Conservation (phyloP, 2,113 vertebrate species). For the Charadrius vociferus region DNA sequence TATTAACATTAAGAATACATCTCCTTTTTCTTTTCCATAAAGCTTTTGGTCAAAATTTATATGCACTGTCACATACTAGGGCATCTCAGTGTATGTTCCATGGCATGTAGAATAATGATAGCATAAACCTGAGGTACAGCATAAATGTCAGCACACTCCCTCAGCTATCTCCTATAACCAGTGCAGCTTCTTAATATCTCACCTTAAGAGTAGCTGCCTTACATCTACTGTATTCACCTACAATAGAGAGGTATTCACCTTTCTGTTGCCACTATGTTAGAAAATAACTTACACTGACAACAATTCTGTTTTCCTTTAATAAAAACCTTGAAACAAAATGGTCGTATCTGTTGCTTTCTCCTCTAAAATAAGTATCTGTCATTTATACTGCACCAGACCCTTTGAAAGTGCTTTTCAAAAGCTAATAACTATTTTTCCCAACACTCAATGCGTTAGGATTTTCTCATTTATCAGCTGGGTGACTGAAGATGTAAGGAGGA, state of each 20-base stretch:
- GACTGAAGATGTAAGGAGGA: background rate
- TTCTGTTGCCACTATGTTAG: background rate
- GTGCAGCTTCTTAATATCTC: constrained; percentile 35
- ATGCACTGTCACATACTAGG: background rate
- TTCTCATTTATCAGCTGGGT: constrained; percentile 16
- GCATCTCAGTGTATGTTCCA: background rate
- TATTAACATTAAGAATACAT: background rate
- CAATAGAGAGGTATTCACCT: background rate
- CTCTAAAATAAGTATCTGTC: constrained; percentile 9
- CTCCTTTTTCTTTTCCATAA: background rate
- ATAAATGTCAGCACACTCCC: constrained; percentile 2
- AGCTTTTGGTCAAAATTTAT: constrained; percentile 1
- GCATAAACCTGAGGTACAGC: background rate
- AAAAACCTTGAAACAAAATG: constrained; percentile 46
- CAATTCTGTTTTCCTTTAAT: constrained; percentile 17
- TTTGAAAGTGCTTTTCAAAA: constrained; percentile 38
- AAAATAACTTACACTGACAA: constrained; percentile 47
- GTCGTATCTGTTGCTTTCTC: background rate
- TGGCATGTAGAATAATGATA: background rate
- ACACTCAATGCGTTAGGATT: constrained; percentile 3
- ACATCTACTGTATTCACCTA: background rate
- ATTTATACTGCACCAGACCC: background rate
- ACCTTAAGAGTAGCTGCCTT: background rate
- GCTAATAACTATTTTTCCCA: constrained; percentile 5
- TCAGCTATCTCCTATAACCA: background rate